phyloP scores from a whole-genome alignment of 2,888 invertebrate genomes.

The Deroplatys truncata region DNA sequence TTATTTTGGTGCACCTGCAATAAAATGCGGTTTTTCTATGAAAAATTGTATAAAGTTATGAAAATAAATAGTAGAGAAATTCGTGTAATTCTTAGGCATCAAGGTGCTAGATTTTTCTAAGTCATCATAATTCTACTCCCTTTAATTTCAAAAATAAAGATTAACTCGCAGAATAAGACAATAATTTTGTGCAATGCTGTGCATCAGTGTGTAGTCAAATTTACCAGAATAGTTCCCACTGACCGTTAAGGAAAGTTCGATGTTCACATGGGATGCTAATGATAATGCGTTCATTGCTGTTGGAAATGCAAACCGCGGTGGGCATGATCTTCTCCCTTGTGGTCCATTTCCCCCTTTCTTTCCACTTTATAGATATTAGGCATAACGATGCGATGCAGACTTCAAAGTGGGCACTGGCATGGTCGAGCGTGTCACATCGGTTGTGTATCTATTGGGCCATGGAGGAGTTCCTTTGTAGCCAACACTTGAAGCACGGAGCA shows the following conservation, averaged over 20 bases:
- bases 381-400: background rate
- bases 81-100: too few species aligned
- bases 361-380: background rate
- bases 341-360: background rate
- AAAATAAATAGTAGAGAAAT: too few species aligned
- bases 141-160: too few species aligned
- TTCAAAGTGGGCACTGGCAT: background rate
- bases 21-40: too few species aligned
- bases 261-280: background rate
- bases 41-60: too few species aligned
- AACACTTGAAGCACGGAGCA: background rate
- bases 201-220: too few species aligned
- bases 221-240: too few species aligned
- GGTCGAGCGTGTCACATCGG: background rate
- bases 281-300: background rate
- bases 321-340: background rate
- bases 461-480: background rate
- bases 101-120: too few species aligned
- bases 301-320: background rate
- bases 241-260: background rate
- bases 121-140: too few species aligned
- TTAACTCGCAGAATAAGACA: too few species aligned
- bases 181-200: too few species aligned
- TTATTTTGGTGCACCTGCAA: too few species aligned
- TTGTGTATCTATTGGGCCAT: background rate